Base-by-base conservation (phyloP, 2,797 vertebrate species). In the Thripadectes ignobilis region DNA sequence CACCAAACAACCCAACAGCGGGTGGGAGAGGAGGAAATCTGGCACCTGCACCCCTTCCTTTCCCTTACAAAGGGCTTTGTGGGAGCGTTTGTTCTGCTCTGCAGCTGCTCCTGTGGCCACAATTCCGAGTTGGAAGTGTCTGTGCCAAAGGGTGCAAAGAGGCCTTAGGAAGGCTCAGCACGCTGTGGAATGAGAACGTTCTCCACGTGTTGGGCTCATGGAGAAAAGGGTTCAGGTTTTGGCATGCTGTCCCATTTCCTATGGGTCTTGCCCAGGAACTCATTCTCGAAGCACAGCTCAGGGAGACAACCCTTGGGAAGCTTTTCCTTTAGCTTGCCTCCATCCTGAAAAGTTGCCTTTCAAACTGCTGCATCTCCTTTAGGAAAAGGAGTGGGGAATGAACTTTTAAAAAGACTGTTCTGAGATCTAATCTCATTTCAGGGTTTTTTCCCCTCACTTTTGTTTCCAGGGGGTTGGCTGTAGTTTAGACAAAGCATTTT, bases 401-500 rank as follows among this genome's bases (percentile, higher is more conserved):
- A 96, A 92, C 75, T 87, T 82, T 54, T 74, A 1, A 86, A 77
- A 80, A 85, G 21, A 14, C n/a, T 65, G 4, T 73, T 73, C 34
- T 0, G 5, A 96, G 57, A 95, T 85, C 45, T 82, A 81, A 88
- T 91, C 76, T 94, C 69, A 12, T 75, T 61, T 85, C 7, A 9
- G 22, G n/a, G 6, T 36, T 39, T 54, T 55, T 76, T 39, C 21
- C 3, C 32, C 29, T 58, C 68, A 9, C 32, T 79, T 96, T 89
- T 95, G 39, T 95, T 85, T 78, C 83, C 84, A 79, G 81, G 88
- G 85, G 81, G 10, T 69, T 95, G 66, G 68, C 85, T 78, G 67
- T 62, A 90, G 61, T 82, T 92, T 91, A 96, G 90, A 93, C 76
- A 88, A 89, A 95, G 90, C 75, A 24, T 95, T 94, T 92, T 78